A percentile compares a stretch with the other conserved stretches of the same genome.
Evolutionary conservation across 2,797 vertebrate species (phyloP).

Genomic region (Sus cebifrons): DNA sequence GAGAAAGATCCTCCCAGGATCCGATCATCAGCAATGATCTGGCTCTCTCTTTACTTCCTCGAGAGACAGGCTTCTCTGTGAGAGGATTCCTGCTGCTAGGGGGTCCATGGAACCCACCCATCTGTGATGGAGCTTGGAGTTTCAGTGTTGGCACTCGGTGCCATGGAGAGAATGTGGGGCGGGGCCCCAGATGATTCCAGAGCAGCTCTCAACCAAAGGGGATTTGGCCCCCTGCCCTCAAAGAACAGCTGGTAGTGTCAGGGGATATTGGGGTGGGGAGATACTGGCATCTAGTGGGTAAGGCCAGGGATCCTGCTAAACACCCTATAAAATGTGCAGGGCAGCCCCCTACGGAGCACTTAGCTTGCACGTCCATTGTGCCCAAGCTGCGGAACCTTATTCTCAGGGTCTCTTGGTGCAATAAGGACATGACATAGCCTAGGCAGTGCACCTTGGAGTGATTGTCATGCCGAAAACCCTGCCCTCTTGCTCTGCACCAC

Average conservation of each 20-base stretch:
- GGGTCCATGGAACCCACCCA: fast-evolving
- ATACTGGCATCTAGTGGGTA: neutral
- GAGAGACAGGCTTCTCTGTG: neutral
- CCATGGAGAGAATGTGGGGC: neutral
- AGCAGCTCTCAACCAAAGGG: neutral
- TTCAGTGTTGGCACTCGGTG: neutral
- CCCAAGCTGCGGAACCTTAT: fast-evolving
- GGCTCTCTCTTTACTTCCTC: neutral
- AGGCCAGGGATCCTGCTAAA: neutral
- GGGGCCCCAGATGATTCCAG: neutral
- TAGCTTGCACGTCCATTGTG: neutral
- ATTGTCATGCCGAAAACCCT: fast-evolving
- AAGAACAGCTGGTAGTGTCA: fast-evolving
- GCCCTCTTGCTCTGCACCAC: fast-evolving
- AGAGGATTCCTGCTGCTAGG: neutral
- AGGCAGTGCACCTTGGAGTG: fast-evolving
- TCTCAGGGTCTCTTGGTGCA: neutral
- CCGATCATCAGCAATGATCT: fast-evolving
- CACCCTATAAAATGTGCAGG: fast-evolving
- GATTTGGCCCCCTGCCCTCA: too few relatives aligned
- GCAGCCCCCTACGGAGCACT: fast-evolving
- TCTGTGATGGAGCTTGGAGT: fast-evolving
- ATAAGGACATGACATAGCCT: fast-evolving
- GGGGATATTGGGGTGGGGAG: neutral
- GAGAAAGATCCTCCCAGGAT: neutral